Evolutionary conservation across 2,113 vertebrate species (phyloP), one percentile per base, ranked within the genome.

Genomic region (Cynopterus brachyotis): DNA sequence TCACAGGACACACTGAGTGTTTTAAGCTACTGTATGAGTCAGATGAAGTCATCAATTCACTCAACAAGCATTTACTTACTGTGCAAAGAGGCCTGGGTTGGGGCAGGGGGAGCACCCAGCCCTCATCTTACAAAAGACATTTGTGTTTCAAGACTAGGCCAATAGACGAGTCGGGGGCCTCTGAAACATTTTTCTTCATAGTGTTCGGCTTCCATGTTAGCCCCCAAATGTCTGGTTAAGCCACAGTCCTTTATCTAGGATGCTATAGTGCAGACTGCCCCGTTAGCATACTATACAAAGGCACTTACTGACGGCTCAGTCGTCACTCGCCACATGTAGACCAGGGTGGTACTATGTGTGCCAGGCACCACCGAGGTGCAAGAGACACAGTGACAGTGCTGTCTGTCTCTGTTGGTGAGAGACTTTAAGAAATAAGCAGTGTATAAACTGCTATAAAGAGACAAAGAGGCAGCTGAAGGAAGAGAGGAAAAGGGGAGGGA

Each of bases 31-130:
- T n/a, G 45, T 57, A 57, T 45, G 37, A 92, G 42, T 69, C 80
- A 90, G 53, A 47, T 69, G 55, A 64, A 28, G 67, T 57, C 95
- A 92, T 32, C 22, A 10, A 86, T 45, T 67, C 28, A 28, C 42
- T 47, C 47, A 72, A 59, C 50, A 80, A 75, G 42, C 59, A 42
- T 26, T 79, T 35, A 50, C 40, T 75, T 85, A 45, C 2, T 42
- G 37, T 73, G n/a, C n/a, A 67, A 93, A 79, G 1, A 47, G 50
- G 37, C 47, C 28, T 28, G 40, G 13, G n/a, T 81, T 66, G 72
- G 37, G 28, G 79, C 37, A 45, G 1, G 40, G 9, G 40, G 50
- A 37, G 45, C 17, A 37, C 45, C 37, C 2, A 9, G 64, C 9
- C 11, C 40, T 60, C 62, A 79, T 45, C 64, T 82, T 37, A 69